phyloP scores from a whole-genome alignment of 2,888 invertebrate genomes.

The Ichneumoninae sp. region DNA sequence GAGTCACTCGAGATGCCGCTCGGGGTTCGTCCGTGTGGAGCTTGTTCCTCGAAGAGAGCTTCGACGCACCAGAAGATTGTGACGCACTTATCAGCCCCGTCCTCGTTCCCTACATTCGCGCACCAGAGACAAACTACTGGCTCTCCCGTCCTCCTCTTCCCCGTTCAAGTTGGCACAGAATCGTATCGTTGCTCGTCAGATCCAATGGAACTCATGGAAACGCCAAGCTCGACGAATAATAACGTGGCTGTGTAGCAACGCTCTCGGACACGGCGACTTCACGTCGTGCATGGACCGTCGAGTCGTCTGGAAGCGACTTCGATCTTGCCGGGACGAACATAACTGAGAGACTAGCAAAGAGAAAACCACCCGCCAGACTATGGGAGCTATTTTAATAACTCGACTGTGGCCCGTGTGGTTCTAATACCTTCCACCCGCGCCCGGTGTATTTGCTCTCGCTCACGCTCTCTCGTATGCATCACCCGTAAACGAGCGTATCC shows the following conservation, averaged over 20 bases:
- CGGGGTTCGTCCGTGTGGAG: neutral
- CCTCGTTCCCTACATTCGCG: conserved; percentile 64
- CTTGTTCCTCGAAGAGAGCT: conserved; percentile 23
- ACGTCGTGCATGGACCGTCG: conserved; percentile 43
- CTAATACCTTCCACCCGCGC: conserved; percentile 55
- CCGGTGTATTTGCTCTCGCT: conserved; percentile 20
- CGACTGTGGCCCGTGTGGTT: conserved; percentile 53
- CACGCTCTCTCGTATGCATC: conserved; percentile 21
- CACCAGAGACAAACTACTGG: conserved; percentile 46
- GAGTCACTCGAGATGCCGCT: conserved; percentile 7
- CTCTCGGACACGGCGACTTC: conserved; percentile 22
- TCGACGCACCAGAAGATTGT: conserved; percentile 20
- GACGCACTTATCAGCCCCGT: conserved; percentile 57
- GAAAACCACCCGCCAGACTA: conserved; percentile 68
- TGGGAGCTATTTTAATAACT: conserved; percentile 74
- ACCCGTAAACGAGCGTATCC: conserved; percentile 10
- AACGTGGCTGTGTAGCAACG: conserved; percentile 25
- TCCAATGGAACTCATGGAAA: conserved; percentile 36
- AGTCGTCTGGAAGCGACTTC: conserved; percentile 59
- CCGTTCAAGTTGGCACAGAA: conserved; percentile 14
- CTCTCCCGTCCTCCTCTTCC: neutral
- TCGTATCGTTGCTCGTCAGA: neutral
- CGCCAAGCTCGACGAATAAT: conserved; percentile 4
- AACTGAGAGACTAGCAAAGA: conserved; percentile 64
- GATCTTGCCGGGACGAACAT: conserved; percentile 65